Percentiles rank a stretch among this genome's conserved stretches.
Conservation (phyloP, 2,888 invertebrate species). For the Eupithecia exiguata region DNA sequence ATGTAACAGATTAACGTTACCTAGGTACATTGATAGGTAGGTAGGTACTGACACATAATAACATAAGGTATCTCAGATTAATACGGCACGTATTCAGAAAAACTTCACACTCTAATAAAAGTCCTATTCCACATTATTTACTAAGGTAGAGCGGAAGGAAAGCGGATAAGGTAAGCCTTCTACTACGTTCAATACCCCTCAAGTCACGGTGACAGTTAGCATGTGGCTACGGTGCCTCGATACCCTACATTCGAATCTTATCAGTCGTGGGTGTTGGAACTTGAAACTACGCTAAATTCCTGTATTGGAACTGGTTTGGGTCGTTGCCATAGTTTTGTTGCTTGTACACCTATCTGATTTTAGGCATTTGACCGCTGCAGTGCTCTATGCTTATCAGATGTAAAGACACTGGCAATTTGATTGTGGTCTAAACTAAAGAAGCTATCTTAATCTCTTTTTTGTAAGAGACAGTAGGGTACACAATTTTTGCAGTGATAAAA, state of each 20-base stretch:
- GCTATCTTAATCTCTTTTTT: too few species aligned
- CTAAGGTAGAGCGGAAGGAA: too few species aligned
- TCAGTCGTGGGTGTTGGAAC: constrained; percentile 7
- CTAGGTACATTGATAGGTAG: background rate
- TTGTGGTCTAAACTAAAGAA: background rate
- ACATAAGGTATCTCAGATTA: too few species aligned
- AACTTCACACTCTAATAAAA: background rate
- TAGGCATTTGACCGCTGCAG: background rate
- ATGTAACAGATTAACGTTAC: background rate
- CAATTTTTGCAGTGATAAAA: too few species aligned
- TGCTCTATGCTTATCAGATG: constrained; percentile 3
- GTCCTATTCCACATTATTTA: background rate
- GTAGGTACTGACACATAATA: background rate
- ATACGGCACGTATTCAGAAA: too few species aligned
- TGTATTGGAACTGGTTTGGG: constrained; percentile 4
- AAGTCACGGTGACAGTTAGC: background rate
- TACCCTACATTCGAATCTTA: constrained; percentile 8
- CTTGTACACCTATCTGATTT: background rate
- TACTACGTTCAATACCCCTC: background rate
- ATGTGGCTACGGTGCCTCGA: background rate
- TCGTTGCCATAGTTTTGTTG: constrained; percentile 5
- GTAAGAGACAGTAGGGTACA: too few species aligned
- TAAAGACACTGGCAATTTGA: constrained; percentile 1
- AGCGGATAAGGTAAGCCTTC: background rate
- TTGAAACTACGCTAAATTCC: constrained; percentile 1